Conservation (phyloP, 2,113 vertebrate species). For the Sebastes fasciatus region DNA sequence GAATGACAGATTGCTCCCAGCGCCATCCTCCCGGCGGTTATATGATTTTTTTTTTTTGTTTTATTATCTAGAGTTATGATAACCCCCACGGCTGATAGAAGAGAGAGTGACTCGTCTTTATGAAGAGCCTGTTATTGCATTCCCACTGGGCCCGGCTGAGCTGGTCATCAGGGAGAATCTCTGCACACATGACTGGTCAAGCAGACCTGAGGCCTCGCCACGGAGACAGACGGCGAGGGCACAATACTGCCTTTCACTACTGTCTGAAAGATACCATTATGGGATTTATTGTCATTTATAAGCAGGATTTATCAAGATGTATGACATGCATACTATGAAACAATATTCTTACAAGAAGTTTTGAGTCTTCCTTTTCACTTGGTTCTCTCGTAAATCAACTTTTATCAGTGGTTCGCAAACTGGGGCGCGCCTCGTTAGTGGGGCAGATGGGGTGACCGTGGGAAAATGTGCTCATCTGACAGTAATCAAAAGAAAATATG, state of each 20-base stretch:
- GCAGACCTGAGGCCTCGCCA: slow-evolving; percentile 57
- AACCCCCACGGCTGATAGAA: slow-evolving; percentile 48
- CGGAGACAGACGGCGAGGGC: slow-evolving; percentile 50
- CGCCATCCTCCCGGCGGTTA: slow-evolving; percentile 21
- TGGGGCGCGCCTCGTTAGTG: too few species aligned
- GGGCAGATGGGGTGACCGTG: too few species aligned
- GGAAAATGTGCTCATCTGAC: too few species aligned
- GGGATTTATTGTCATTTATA: slow-evolving; percentile 31
- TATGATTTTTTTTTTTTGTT: slow-evolving; percentile 64
- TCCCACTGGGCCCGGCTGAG: slow-evolving; percentile 58
- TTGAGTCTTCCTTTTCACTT: not conserved
- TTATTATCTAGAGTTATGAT: slow-evolving; percentile 65
- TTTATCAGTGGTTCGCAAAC: too few species aligned
- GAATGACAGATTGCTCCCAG: slow-evolving; percentile 58
- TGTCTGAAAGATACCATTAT: slow-evolving; percentile 39
- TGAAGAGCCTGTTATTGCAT: slow-evolving; percentile 77
- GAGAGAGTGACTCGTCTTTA: slow-evolving; percentile 63
- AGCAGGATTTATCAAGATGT: slow-evolving; percentile 22
- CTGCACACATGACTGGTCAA: slow-evolving; percentile 75
- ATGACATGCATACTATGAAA: not conserved
- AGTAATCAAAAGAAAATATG: too few species aligned
- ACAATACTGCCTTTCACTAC: slow-evolving; percentile 68
- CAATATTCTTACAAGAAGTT: not conserved
- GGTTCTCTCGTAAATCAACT: not conserved
- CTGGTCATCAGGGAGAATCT: slow-evolving; percentile 66